Percentiles rank a stretch among this genome's conserved stretches.
Evolutionary conservation across 2,113 vertebrate species (phyloP).

Genomic region (Copsychus sechellarum): DNA sequence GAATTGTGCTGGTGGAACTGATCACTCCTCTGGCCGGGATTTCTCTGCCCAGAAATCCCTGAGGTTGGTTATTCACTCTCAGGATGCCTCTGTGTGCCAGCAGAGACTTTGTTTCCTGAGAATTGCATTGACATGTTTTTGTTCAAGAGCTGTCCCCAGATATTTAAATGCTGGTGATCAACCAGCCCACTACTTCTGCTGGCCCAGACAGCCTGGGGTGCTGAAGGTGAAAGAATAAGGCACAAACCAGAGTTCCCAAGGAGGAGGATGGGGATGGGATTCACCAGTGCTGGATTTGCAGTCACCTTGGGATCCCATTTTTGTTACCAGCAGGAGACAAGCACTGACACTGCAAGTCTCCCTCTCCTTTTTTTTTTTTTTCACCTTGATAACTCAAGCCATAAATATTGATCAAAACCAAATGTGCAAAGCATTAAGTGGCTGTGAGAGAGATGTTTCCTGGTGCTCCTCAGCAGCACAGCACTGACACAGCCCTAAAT

Average conservation of each 20-base stretch:
- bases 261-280: neutral
- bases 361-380: neutral
- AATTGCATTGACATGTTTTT: neutral
- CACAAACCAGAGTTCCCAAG: neutral
- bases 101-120: neutral
- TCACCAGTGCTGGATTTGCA: neutral
- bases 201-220: accelerated
- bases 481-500: neutral
- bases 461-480: neutral
- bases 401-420: neutral
- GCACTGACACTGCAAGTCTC: neutral
- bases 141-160: neutral
- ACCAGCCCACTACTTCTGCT: neutral
- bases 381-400: neutral
- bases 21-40: neutral
- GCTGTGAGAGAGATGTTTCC: neutral
- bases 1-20: neutral
- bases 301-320: neutral
- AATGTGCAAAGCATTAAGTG: neutral
- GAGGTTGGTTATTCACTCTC: neutral
- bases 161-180: neutral
- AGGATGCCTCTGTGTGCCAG: neutral
- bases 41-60: neutral
- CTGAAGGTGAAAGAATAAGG: neutral
- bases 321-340: neutral